These are phyloP conservation scores for Mionectes macconnelli DNA, from an alignment of 2,113 vertebrate genomes.

Conservation along the genomic window DNA sequence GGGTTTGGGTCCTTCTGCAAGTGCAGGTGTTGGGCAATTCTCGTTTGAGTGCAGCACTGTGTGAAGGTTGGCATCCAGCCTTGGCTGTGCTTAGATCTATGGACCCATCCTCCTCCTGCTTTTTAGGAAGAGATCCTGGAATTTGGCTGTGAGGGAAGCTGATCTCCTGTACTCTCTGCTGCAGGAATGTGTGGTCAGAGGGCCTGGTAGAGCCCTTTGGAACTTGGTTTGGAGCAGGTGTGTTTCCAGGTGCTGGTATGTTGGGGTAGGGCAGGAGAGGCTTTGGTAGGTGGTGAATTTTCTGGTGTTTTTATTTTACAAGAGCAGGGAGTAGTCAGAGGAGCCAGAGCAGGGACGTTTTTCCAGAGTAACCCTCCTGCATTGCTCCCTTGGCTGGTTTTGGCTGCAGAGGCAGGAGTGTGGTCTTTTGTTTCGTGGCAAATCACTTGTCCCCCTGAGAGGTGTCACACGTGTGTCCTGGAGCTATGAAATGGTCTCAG, in stretches of 20 bases:
- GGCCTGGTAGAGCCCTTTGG: not conserved
- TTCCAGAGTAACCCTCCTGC: not conserved
- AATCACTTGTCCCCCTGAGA: not conserved
- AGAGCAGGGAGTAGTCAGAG: not conserved
- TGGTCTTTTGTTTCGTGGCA: not conserved
- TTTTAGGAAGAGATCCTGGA: not conserved
- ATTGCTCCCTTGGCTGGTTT: not conserved
- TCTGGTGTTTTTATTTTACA: not conserved
- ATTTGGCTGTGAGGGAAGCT: not conserved
- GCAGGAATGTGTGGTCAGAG: not conserved
- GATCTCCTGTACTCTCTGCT: not conserved
- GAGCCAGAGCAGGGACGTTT: not conserved
- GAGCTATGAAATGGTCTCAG: not conserved
- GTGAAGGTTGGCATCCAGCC: not conserved
- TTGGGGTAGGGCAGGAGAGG: not conserved
- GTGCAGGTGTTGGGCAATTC: not conserved
- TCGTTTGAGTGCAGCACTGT: not conserved
- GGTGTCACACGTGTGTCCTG: not conserved
- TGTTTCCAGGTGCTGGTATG: not conserved
- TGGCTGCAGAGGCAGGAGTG: not conserved
- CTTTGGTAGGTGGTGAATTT: not conserved
- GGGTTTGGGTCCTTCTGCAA: not conserved
- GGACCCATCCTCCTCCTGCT: not conserved
- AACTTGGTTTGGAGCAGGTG: rapidly evolving
- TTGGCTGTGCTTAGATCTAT: not conserved